These are phyloP conservation scores for Apis dorsata DNA, from an alignment of 1,140 invertebrate genomes.

Conservation along the genomic window DNA sequence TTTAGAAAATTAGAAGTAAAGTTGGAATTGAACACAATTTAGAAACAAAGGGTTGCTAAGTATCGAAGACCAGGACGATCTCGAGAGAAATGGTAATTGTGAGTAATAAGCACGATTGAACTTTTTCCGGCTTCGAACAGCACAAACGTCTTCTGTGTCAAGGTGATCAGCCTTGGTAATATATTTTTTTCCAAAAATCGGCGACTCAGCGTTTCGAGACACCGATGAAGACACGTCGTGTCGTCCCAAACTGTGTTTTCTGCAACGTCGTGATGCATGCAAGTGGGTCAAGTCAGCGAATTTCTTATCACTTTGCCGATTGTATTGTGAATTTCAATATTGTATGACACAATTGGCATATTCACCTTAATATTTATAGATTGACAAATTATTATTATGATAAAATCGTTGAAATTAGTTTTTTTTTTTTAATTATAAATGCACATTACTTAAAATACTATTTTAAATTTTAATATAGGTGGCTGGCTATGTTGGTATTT, in stretches of 20 bases:
- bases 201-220: slow-evolving; percentile 50
- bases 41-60: not conserved
- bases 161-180: slow-evolving; percentile 50
- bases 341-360: not conserved
- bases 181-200: slow-evolving; percentile 23
- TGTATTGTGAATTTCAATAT: not conserved
- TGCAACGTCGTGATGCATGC: not conserved
- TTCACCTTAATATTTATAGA: not conserved
- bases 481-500: too few species aligned
- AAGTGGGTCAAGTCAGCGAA: slow-evolving; percentile 40
- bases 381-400: too few species aligned
- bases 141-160: slow-evolving; percentile 53
- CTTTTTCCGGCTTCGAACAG: slow-evolving; percentile 65
- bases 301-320: slow-evolving; percentile 6
- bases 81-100: not conserved
- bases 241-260: not conserved
- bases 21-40: too few species aligned
- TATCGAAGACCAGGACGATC: not conserved
- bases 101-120: slow-evolving; percentile 57
- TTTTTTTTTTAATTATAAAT: too few species aligned
- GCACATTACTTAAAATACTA: too few species aligned
- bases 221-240: not conserved
- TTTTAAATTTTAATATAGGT: too few species aligned
- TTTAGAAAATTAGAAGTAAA: too few species aligned
- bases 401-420: too few species aligned